Base-by-base conservation (phyloP, 2,888 invertebrate genomes). In the Philereme transversata region DNA sequence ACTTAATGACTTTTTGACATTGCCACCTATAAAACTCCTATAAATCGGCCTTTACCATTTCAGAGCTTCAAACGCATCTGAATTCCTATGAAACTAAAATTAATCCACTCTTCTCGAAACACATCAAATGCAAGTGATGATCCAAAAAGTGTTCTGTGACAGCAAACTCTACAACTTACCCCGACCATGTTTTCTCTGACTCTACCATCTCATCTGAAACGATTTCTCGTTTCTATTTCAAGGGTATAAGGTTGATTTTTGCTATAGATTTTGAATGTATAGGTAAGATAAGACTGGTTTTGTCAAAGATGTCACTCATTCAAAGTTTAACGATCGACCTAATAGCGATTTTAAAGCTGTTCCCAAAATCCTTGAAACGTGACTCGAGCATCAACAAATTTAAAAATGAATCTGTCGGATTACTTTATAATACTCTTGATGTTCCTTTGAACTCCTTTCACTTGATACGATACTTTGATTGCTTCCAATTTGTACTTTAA, bases 291-390 rank as follows among this genome's bases (percentile, higher is more conserved):
- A 75, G 69, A 10, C 62, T 82, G 75, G 84, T 76, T 75, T 73
- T 61, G 74, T 81, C 84, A 83, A 84, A 90, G 87, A 89, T 90
- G 91, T 91, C 91, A 90, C 88, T 89, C 90, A 87, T 88, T 87
- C 86, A 86, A 83, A 88, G 84, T 90, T 90, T 90, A 89, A 90
- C 87, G 89, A 90, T 88, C 87, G 83, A 86, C 85, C 86, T 88
- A 90, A 92, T 90, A 87, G 88, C 86, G 83, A 87, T 87, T 90
- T 88, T 88, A 82, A 83, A 87, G 85, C 85, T 79, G 88, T 89
- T 89, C 87, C 84, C 82, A 79, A 89, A 91, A 92, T 91, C 91
- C 89, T 86, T 83, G 79, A 85, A 82, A 90, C 91, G 91, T 91
- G 91, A 88, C 90, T 88, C 71, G 77, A 81, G 83, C 83, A 84